A percentile compares a stretch with the other conserved stretches of the same genome.
Conservation (phyloP, 35 echinoderm and acorn worm genomes). For the Holothuria glaberrima region DNA sequence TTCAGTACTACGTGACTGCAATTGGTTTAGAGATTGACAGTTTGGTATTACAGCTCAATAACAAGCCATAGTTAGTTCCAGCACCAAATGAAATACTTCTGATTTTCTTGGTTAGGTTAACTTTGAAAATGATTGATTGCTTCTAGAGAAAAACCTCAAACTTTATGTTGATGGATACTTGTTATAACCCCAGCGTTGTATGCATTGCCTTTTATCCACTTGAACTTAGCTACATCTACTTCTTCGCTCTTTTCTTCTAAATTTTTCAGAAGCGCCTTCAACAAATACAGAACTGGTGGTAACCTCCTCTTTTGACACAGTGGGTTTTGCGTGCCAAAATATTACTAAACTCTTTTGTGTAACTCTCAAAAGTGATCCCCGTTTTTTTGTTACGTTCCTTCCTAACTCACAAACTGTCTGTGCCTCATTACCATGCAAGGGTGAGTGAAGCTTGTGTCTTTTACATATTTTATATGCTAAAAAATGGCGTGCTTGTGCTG, state of each 20-base stretch:
- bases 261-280: not conserved
- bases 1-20: too few species aligned
- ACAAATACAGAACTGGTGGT: not conserved
- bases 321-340: not conserved
- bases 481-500: too few species aligned
- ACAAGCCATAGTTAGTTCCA: too few species aligned
- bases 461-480: too few species aligned
- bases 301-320: not conserved
- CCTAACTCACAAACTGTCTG: not conserved
- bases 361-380: not conserved
- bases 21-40: too few species aligned
- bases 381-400: not conserved
- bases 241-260: slow-evolving; percentile 14
- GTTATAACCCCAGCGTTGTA: not conserved
- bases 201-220: not conserved
- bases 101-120: too few species aligned
- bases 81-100: too few species aligned
- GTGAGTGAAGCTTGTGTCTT: too few species aligned
- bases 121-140: too few species aligned
- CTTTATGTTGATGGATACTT: not conserved
- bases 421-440: slow-evolving; percentile 1
- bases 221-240: too few species aligned
- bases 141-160: too few species aligned
- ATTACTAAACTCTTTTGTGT: slow-evolving; percentile 21
- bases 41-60: too few species aligned